Evolutionary conservation across 2,113 vertebrate genomes (phyloP).

Genomic region (Lota lota): DNA sequence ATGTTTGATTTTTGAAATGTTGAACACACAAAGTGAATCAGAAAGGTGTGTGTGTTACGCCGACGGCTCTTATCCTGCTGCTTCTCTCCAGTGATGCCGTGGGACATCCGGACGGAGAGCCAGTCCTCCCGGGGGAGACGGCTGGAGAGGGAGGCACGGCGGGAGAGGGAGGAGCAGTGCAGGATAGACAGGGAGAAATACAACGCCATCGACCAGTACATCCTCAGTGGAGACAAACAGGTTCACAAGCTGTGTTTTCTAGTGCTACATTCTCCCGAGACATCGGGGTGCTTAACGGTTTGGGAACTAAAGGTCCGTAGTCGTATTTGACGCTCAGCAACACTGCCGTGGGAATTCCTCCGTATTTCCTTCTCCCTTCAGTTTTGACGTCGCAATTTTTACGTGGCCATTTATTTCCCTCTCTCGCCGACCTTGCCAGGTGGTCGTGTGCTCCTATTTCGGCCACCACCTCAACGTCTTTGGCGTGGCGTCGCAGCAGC

Average conservation of each 20-base stretch:
- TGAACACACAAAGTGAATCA: no score
- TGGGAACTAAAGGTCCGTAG: no score
- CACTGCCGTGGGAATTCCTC: no score
- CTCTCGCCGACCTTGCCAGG: constrained; percentile 15
- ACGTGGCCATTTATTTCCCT: no score
- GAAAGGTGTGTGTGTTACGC: no score
- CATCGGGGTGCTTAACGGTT: no score
- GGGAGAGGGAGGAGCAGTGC: constrained; percentile 43
- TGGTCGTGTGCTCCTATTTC: constrained; percentile 62
- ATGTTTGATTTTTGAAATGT: no score
- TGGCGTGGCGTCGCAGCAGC: constrained; percentile 49
- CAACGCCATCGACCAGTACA: constrained; percentile 61
- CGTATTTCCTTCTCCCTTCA: no score
- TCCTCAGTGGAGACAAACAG: constrained; percentile 54
- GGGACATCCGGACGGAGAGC: constrained; percentile 63
- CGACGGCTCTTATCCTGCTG: background rate
- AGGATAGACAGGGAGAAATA: constrained; percentile 52
- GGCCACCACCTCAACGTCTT: constrained; percentile 55
- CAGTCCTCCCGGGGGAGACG: constrained; percentile 51
- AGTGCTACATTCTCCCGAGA: no score
- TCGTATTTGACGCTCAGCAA: no score
- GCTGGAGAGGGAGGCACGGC: constrained; percentile 40
- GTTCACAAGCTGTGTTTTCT: no score
- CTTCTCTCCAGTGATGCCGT: constrained; percentile 38
- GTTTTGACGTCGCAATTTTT: no score